Conservation (phyloP, 92 coral and sea anemone species). For the Parazoanthus swiftii region DNA sequence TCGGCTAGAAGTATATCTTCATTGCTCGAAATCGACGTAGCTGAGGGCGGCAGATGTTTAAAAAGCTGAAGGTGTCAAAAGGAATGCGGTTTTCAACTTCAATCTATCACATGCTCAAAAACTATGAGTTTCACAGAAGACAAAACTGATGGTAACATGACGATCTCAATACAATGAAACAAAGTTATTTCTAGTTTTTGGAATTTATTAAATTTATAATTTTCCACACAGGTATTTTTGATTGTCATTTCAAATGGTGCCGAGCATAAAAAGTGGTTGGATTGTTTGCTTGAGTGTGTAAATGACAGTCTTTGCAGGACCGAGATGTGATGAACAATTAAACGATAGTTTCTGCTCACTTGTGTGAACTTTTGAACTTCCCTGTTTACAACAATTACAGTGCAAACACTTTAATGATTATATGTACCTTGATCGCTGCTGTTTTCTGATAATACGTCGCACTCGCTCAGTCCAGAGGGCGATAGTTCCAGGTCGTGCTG, state of each 20-base stretch:
- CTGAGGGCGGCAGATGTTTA: conserved; percentile 20
- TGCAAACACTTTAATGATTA: conserved; percentile 14
- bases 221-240: background rate
- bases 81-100: conserved; percentile 24
- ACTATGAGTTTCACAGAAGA: background rate
- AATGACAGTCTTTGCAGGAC: background rate
- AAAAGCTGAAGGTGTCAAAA: conserved; percentile 23
- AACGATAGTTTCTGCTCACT: background rate
- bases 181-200: background rate
- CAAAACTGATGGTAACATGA: background rate
- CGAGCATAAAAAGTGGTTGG: background rate
- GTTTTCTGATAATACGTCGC: conserved; percentile 39
- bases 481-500: conserved; percentile 34
- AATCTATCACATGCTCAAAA: background rate
- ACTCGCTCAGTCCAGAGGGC: conserved; percentile 30
- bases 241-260: background rate
- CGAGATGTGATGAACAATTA: conserved; percentile 3
- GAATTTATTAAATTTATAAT: background rate
- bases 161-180: background rate
- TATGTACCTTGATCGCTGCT: conserved; percentile 41
- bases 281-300: background rate
- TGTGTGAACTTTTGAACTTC: conserved; percentile 28
- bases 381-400: conserved; percentile 31
- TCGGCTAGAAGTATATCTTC: background rate
- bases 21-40: background rate